Evolutionary conservation across 2,113 vertebrate species (phyloP), one percentile per base, ranked within the genome.

Genomic region (Amazona guildingii): DNA sequence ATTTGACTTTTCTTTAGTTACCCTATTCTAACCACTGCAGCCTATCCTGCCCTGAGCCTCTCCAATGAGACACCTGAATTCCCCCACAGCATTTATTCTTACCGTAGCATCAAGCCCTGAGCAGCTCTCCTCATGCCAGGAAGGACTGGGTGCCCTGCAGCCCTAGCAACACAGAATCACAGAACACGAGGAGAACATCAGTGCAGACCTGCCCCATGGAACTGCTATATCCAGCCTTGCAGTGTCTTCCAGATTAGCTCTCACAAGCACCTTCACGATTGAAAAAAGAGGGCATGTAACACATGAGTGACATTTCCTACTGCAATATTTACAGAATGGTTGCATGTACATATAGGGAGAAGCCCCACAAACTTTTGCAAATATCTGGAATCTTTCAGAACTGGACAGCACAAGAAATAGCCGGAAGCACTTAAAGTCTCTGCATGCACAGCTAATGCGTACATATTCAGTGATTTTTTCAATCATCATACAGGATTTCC

Each of bases 101-200:
- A 25, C 3, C 0, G 0, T 66, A 66, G 51, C 21, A 37, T 19
- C 52, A 62, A 68, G 24, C 10, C 29, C 21, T 0, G 1, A 41
- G 49, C 55, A 84, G 12, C 10, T 70, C 17, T 69, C 33, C 33
- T 67, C 29, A 4, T 17, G 20, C 21, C 70, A 23, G 59, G 66
- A 70, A 73, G 41, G 8, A 6, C 39, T 23, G n/a, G 15, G n/a
- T 68, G 31, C 41, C 37, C 62, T 37, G 55, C 13, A 88, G 84
- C 39, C 25, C 25, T 49, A 67, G 43, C 31, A 55, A 33, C 54
- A 55, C 54, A 55, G 54, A 55, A 55, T 33, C 54, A 33, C 18
- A 55, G 43, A 87, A 62, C 28, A 31, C 0, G 0, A 86, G 55
- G 41, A 80, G 43, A 70, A 39, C 29, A 39, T 46, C 11, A 35